These are phyloP conservation scores for Propithecus coquereli DNA, from an alignment of 2,113 vertebrate genomes.

Conservation along the genomic window DNA sequence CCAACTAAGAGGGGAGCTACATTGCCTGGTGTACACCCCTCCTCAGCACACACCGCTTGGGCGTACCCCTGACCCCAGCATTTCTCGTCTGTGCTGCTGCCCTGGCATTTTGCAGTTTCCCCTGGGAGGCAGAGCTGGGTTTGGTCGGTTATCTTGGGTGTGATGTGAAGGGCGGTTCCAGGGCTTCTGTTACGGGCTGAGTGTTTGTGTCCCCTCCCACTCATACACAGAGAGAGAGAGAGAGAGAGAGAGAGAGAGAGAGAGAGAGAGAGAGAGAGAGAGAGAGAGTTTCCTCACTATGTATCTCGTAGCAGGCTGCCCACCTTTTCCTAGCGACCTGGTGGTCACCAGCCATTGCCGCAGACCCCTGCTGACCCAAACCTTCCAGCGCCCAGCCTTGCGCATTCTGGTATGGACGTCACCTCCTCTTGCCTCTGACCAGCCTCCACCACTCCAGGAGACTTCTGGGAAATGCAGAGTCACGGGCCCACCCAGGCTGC, in stretches of 20 bases:
- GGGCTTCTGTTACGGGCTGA: neutral
- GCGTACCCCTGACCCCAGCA: neutral
- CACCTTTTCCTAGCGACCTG: neutral
- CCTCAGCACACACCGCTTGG: too few species aligned
- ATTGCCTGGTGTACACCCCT: too few species aligned
- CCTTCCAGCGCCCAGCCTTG: neutral
- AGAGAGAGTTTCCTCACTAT: neutral
- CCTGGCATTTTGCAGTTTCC: too few species aligned
- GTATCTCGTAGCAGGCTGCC: neutral
- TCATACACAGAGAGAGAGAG: neutral
- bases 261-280: neutral
- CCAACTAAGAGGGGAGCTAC: neutral
- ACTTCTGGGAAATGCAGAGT: neutral
- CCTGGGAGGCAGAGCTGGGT: too few species aligned
- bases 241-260: neutral
- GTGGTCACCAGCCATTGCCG: neutral
- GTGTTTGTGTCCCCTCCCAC: neutral
- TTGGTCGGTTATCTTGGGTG: neutral
- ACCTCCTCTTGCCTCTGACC: neutral
- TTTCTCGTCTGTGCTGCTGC: neutral
- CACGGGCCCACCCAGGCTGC: neutral
- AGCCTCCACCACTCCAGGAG: neutral
- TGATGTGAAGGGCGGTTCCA: neutral
- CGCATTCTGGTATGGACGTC: neutral
- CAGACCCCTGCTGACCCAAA: too few species aligned